Percentiles rank a stretch among this genome's conserved stretches.
Conservation (phyloP, 2,797 vertebrate genomes). For the Picus viridis region DNA sequence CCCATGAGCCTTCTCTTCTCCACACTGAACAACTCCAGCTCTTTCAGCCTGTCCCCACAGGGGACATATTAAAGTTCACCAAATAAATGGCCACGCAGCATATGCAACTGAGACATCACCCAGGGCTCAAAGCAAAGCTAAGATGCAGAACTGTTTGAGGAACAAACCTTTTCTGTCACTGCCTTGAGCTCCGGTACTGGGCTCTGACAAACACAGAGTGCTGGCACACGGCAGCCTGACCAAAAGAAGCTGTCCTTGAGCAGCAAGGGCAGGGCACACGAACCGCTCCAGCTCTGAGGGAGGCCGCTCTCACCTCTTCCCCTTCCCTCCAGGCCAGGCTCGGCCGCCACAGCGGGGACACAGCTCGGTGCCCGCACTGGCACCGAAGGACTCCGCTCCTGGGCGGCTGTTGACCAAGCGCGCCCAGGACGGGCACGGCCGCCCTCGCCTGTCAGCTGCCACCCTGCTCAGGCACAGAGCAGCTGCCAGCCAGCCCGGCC, state of each 20-base stretch:
- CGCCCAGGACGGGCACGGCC: not conserved
- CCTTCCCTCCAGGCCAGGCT: not conserved
- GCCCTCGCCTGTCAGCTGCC: not conserved
- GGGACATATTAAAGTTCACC: not conserved
- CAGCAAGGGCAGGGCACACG: not conserved
- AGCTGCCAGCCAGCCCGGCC: not conserved
- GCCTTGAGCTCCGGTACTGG: accelerated
- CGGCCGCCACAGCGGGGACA: not conserved
- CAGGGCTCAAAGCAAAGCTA: not conserved
- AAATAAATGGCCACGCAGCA: accelerated
- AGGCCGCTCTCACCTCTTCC: too few relatives aligned
- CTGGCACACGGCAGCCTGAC: accelerated
- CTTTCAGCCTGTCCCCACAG: too few relatives aligned
- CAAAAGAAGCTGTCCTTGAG: not conserved
- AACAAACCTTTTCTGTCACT: accelerated
- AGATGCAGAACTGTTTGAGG: not conserved
- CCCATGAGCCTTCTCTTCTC: too few relatives aligned
- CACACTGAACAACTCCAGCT: too few relatives aligned
- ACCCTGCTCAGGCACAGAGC: not conserved
- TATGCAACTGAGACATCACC: not conserved
- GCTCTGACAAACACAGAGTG: not conserved
- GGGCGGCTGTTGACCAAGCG: not conserved
- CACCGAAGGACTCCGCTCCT: not conserved
- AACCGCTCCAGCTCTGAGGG: accelerated
- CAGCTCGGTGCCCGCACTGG: accelerated